Base-by-base conservation (phyloP, 1,140 invertebrate species). In the Dendrolimus kikuchii region DNA sequence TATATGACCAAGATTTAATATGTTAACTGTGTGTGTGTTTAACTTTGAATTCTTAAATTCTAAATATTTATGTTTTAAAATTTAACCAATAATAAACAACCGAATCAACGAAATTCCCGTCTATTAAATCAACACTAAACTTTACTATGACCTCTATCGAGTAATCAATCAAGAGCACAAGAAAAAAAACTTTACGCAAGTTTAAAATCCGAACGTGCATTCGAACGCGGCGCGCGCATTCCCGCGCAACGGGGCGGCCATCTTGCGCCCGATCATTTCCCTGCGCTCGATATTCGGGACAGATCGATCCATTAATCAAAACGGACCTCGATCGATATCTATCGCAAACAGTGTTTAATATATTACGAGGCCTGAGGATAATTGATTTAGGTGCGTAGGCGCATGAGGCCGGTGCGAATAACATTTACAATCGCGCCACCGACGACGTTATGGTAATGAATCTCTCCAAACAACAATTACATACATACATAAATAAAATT, bases 291-390 rank as follows among this genome's bases (percentile, higher is more conserved):
- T 64, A 73, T 76, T 69, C 72, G 64, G 63, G 64, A 76, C 68
- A 72, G 64, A 71, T 80, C 65, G 62, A 74, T 65, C 66, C 74
- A 85, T 83, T 78, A 81, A 83, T 86, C 82, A 83, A 75, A 70
- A 69, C 66, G 64, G 71, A 66, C 70, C 67, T 57, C 74, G 74
- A 83, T 81, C 66, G 64, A 65, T 81, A 86, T 82, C 78, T 68
- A 80, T 81, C 79, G 68, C 63, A 77, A 81, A 81, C 74, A 81
- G 68, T 78, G 71, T 81, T 83, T 76, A 83, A 83, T 82, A 80
- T 82, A 83, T 83, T 67, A 80, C 67, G 55, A 46, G 55, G 60
- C 66, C 55, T 53, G 57, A 52, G 46, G 61, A 75, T 79, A 81
- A 79, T 84, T 79, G 76, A 80, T 79, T 77, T 68, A 66, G 58